phyloP scores from a whole-genome alignment of 2,797 vertebrate species.

The Bovichtus variegatus region DNA sequence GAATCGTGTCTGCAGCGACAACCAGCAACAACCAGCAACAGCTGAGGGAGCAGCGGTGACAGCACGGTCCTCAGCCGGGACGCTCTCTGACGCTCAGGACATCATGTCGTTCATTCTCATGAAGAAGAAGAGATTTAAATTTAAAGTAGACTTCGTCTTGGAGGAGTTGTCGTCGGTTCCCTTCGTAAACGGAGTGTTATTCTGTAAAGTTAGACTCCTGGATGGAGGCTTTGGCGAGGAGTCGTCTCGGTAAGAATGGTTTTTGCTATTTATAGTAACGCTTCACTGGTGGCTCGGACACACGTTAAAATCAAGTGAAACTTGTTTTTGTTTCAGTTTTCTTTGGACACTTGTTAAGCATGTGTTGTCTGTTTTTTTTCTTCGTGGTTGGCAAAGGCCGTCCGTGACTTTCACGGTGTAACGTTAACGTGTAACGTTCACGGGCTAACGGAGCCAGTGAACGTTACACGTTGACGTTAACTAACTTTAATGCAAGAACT shows the following conservation, averaged over 20 bases:
- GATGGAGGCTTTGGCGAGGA: constrained; percentile 92
- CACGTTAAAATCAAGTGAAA: not conserved
- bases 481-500: too few relatives aligned
- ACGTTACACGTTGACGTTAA: too few relatives aligned
- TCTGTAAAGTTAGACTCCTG: constrained; percentile 94
- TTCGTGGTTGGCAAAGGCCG: not conserved
- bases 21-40: constrained; percentile 3
- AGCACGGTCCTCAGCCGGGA: not conserved
- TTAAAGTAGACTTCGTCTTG: constrained; percentile 93
- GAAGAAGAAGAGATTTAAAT: constrained; percentile 96
- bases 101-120: constrained; percentile 90
- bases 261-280: constrained; percentile 67
- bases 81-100: rapidly evolving
- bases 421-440: too few relatives aligned
- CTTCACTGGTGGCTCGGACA: not conserved
- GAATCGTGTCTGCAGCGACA: not conserved
- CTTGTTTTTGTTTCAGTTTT: not conserved
- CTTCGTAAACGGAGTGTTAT: constrained; percentile 94
- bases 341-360: not conserved
- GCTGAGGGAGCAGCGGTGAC: constrained; percentile 32
- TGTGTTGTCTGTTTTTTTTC: not conserved
- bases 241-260: constrained; percentile 89
- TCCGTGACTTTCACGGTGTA: not conserved
- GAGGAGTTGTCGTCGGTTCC: constrained; percentile 94
- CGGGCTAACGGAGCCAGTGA: too few relatives aligned